These are phyloP conservation scores for Trichopoda pennipes DNA, from an alignment of 2,888 invertebrate species.

Conservation along the genomic window DNA sequence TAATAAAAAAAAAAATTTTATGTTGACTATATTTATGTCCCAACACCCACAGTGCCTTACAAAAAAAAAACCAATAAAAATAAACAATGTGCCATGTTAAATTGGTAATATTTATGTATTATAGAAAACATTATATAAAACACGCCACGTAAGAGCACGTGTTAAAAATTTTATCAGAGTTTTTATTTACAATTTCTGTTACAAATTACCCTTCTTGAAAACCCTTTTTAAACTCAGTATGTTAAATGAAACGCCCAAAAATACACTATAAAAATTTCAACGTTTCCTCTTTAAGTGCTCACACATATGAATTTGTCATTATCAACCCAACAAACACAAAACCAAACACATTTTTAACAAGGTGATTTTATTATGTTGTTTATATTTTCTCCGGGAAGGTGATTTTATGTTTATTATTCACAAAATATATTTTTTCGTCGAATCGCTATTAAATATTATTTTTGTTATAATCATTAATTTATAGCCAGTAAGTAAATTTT, in stretches of 20 bases:
- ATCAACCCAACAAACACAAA: no score
- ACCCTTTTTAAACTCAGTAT: not conserved
- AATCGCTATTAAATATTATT: no score
- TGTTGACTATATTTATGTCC: no score
- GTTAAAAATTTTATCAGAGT: not conserved
- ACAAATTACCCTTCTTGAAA: not conserved
- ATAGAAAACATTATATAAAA: not conserved
- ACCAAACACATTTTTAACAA: no score
- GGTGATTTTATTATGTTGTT: no score
- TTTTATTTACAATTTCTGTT: not conserved
- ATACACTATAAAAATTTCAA: constrained; percentile 21
- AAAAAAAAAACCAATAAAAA: not conserved
- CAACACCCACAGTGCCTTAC: not conserved
- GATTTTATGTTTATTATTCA: no score
- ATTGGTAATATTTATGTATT: not conserved
- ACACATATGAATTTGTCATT: not conserved
- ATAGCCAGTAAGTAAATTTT: no score
- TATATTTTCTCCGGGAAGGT: no score
- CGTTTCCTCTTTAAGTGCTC: not conserved
- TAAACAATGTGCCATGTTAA: not conserved
- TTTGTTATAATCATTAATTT: no score
- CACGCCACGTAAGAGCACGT: not conserved
- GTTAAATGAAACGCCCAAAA: not conserved
- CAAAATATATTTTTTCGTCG: no score
- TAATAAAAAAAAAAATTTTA: no score